These are phyloP conservation scores for Conus canariensis DNA, from an alignment of 2,888 invertebrate species.

Conservation along the genomic window DNA sequence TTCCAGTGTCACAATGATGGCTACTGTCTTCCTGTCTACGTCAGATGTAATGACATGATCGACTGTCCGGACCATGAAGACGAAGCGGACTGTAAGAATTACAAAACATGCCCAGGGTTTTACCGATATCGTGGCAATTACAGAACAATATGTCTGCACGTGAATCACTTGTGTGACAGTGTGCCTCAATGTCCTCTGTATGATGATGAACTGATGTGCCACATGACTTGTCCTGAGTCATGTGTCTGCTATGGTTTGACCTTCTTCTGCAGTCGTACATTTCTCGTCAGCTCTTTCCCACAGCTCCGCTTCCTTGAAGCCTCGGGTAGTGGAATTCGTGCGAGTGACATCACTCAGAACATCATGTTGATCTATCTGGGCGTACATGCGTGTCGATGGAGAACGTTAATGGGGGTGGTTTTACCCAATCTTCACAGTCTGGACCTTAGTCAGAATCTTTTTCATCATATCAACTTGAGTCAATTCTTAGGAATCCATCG, in stretches of 20 bases:
- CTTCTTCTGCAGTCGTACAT: neutral
- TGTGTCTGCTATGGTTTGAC: neutral
- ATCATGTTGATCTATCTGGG: neutral
- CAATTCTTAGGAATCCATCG: neutral
- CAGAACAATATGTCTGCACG: neutral
- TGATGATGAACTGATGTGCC: neutral
- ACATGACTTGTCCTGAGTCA: neutral
- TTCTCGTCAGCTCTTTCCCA: neutral
- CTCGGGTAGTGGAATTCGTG: neutral
- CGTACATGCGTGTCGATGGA: neutral
- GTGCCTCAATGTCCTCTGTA: neutral
- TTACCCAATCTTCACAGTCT: conserved; percentile 1
- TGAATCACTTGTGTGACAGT: neutral
- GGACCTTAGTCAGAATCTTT: neutral
- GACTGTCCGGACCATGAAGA: neutral
- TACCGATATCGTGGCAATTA: neutral
- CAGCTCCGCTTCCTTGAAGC: neutral
- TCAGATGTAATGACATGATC: too few species aligned
- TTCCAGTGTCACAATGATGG: too few species aligned
- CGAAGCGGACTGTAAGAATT: neutral
- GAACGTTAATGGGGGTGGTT: neutral
- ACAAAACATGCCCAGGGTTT: neutral
- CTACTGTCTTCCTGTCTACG: too few species aligned
- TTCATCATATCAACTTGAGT: neutral
- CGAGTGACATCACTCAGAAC: neutral